These are phyloP conservation scores for Actinemys pallida DNA, from an alignment of 2,113 vertebrate species.

Conservation along the genomic window DNA sequence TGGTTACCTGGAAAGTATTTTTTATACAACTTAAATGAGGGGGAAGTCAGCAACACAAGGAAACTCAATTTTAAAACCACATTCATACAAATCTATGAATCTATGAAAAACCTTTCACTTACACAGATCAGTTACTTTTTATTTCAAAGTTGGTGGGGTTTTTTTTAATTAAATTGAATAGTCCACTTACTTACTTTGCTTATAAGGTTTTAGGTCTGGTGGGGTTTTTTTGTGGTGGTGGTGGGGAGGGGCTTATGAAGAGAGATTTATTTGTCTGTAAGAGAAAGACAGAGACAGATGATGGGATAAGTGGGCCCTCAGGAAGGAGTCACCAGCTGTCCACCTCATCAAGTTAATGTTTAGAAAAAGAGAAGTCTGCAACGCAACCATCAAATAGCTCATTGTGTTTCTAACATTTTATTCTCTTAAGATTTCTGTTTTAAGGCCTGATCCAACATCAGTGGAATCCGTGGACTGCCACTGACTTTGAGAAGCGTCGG, in stretches of 20 bases:
- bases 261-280: background rate
- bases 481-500: too few relatives aligned
- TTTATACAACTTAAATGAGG: background rate
- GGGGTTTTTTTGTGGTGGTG: background rate
- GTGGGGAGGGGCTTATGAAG: background rate
- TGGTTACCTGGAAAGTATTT: background rate
- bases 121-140: background rate
- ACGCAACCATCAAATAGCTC: background rate
- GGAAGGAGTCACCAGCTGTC: background rate
- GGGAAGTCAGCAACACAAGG: background rate
- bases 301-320: background rate
- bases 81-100: background rate
- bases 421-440: background rate
- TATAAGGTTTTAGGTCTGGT: background rate
- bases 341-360: background rate
- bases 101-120: background rate
- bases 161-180: background rate
- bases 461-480: background rate
- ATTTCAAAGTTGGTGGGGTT: slow-evolving; percentile 3
- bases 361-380: background rate
- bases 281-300: background rate
- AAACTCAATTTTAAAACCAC: background rate
- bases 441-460: background rate
- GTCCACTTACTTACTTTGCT: slow-evolving; percentile 14
- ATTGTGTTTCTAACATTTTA: background rate